Conservation (phyloP, 35 echinoderm and acorn worm genomes). For the Patiria miniata region DNA sequence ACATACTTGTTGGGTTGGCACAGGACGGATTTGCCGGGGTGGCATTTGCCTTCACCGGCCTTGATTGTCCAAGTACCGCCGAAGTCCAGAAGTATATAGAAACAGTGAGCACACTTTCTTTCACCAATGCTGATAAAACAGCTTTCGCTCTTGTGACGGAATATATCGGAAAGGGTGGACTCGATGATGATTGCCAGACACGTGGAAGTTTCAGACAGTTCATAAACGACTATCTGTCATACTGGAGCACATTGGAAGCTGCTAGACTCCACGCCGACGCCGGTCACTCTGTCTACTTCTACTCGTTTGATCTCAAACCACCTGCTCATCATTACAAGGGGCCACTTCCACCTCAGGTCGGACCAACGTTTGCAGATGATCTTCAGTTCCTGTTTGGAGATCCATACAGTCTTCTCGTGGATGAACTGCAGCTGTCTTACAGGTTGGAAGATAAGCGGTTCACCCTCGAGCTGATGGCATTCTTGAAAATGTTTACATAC, state of each 20-base stretch:
- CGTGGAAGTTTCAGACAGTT: not conserved
- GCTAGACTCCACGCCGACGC: not conserved
- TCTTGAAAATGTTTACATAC: not conserved
- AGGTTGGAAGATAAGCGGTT: not conserved
- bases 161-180: not conserved
- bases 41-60: not conserved
- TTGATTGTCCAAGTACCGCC: not conserved
- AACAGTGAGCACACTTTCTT: not conserved
- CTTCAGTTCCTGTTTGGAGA: conserved; percentile 40
- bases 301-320: conserved; percentile 26
- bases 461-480: not conserved
- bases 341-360: not conserved
- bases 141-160: not conserved
- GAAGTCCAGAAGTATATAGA: not conserved
- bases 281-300: conserved; percentile 2
- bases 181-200: not conserved
- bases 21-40: not conserved
- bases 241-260: not conserved
- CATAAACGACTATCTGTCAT: not conserved
- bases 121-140: not conserved
- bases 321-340: not conserved
- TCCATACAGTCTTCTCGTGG: not conserved
- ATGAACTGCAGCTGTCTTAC: too few species aligned
- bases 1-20: not conserved
- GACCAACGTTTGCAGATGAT: conserved; percentile 27